Evolutionary conservation across 2,888 invertebrate species (phyloP), one percentile per base, ranked within the genome.

Genomic region (Synanthedon vespiformis): DNA sequence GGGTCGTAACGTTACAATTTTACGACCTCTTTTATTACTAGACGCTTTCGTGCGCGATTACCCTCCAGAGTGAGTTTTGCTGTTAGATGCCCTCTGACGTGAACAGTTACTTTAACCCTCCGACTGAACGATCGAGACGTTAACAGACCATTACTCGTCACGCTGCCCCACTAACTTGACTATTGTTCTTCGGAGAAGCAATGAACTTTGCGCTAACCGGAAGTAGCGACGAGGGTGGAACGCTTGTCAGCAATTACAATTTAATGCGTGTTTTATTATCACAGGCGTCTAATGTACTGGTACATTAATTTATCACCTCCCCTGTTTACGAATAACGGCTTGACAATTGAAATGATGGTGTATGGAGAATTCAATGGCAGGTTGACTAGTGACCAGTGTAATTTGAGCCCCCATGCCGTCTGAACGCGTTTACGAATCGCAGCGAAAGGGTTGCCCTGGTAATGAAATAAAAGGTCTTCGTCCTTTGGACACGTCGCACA

Each of bases 1-100:
- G 70, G 78, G 73, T 83, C 85, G 84, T 86, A 84, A 86, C 82
- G 76, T 83, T 82, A 83, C 82, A 80, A 80, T 83, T 86, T 86
- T 86, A 86, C 80, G 85, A 82, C 70, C 78, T 67, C 77, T 85
- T 86, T 86, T 86, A 87, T 86, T 85, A 81, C 86, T 74, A 81
- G 82, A 84, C 86, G 86, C 86, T 87, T 87, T 87, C 86, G 84
- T 85, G 84, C 84, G 68, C 86, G 85, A 87, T 86, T 86, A 87
- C 86, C 85, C 86, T 80, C 84, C 72, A 74, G 86, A 87, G 86
- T 87, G 86, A 84, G 85, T 86, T 87, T 85, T 79, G 86, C 84
- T 87, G 86, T 87, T 84, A 86, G 77, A 65, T 68, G 68, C 78
- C 80, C 76, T 68, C 65, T 62, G 68, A 72, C 68, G 66, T 63